phyloP scores from a whole-genome alignment of 2,113 vertebrate genomes.

The Pardalotus punctatus region DNA sequence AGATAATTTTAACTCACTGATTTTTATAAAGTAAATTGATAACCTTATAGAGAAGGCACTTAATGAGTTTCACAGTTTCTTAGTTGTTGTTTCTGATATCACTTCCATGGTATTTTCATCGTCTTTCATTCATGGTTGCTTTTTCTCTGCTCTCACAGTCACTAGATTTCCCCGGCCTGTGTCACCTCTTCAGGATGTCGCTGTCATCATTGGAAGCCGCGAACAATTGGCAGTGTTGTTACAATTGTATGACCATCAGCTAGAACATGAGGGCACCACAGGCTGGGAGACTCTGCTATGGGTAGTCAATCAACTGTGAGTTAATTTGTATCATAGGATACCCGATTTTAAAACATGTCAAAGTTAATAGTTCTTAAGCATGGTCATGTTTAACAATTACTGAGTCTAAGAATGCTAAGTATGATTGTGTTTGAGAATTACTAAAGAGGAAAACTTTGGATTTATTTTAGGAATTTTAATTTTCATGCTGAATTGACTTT shows the following conservation, averaged over 20 bases:
- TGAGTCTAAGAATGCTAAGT: neutral
- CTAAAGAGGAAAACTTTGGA: neutral
- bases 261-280: constrained; percentile 94
- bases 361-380: neutral
- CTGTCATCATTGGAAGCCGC: constrained; percentile 91
- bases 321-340: neutral
- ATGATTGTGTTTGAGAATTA: neutral
- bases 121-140: neutral
- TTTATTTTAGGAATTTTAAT: neutral
- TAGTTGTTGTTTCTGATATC: neutral
- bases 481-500: neutral
- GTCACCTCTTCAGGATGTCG: constrained; percentile 93
- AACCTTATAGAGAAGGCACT: neutral
- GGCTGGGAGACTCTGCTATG: constrained; percentile 96
- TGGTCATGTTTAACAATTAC: neutral
- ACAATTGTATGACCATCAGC: constrained; percentile 91
- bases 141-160: constrained; percentile 72
- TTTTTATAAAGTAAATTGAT: neutral
- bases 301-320: constrained; percentile 99
- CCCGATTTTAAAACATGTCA: neutral
- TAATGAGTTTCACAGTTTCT: neutral
- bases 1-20: neutral
- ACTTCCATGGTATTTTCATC: neutral
- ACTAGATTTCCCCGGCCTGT: constrained; percentile 93
- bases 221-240: constrained; percentile 87